Base-by-base conservation (phyloP, 1,140 invertebrate species). In the Nylanderia fulva region DNA sequence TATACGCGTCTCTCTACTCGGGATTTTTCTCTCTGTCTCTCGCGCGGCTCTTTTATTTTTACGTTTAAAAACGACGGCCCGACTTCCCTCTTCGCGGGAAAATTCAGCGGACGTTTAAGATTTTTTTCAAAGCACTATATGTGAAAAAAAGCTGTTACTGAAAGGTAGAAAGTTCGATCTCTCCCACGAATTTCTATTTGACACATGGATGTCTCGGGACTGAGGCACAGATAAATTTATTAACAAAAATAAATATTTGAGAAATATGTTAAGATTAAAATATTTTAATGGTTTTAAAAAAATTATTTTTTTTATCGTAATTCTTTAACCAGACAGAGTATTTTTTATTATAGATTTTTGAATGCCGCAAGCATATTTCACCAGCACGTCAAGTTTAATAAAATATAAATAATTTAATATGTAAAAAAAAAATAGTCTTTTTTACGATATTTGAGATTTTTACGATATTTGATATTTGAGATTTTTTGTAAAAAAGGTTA, bases 141-240 rank as follows among this genome's bases (percentile, higher is more conserved):
- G 29, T n/a, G 36, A 8, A 48, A 21, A 29, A 71, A 71, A 24
- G 61, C 24, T 36, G 75, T 77, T 69, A 80, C 29, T 33, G 7
- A 2, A 54, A 69, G 11, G 24, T 18, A 24, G 27, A 33, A 60
- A 82, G 54, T 71, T 39, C 48, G 21, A 72, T 71, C 13, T 56
- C 36, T 80, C 77, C 48, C 66, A 56, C 52, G 66, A 69, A 58
- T 71, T 48, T 80, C 64, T 29, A 80, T 56, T 24, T 21, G 21
- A 68, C 36, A 56, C 36, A 48, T 21, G 1, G 11, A 61, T 2
- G 29, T 61, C 2, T 33, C 6, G 45, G 15, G 42, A 52, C 24
- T 48, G 18, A 9, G 42, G 29, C 11, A 13, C 13, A 45, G 48
- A 69, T 6, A 33, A n/a, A 52, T 52, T 48, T 48, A 18, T 66